Base-by-base conservation (phyloP, 2,888 invertebrate species). In the Leptothorax acervorum region DNA sequence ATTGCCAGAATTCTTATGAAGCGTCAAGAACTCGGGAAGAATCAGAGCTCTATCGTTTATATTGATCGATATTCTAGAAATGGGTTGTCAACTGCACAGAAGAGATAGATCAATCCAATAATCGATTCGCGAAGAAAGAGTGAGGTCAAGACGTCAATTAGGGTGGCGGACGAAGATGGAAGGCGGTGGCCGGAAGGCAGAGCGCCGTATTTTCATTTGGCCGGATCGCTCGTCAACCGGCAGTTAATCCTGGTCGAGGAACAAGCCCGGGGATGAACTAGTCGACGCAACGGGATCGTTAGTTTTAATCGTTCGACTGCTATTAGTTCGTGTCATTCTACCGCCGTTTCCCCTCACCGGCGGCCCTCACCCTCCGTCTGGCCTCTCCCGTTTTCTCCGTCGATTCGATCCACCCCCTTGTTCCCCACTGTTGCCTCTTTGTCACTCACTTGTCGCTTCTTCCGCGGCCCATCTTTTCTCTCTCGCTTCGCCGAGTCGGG, bases 271-370 rank as follows among this genome's bases (percentile, higher is more conserved):
- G 88, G 83, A 86, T 87, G 88, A 91, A 87, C 87, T 71, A 79
- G 85, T 71, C 70, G 88, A 85, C 88, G 87, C 91, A 87, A 87
- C 81, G 91, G 86, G 91, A 87, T 91, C 91, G 91, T 91, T 91
- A 91, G 86, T 91, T 91, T 91, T 91, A 91, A 91, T 91, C 91
- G 90, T 91, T 91, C 87, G 89, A 90, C 91, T 90, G 91, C 90
- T 91, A 91, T 90, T 90, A 91, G 90, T 91, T 89, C 89, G 66
- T 70, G 70, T 74, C 85, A 53, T 68, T 55, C 76, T 73, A 28
- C 60, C 5, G 53, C 55, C 51, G 55, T 35, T 65, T 53, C n/a
- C 23, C 9, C 55, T 11, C 35, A 9, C 60, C 65, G 23, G 6
- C 45, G 23, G 23, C 23, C 23, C 23, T 23, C 45, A 57, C 53